Conservation (phyloP, 2,113 vertebrate genomes). For the Tetraodon nigroviridis region DNA sequence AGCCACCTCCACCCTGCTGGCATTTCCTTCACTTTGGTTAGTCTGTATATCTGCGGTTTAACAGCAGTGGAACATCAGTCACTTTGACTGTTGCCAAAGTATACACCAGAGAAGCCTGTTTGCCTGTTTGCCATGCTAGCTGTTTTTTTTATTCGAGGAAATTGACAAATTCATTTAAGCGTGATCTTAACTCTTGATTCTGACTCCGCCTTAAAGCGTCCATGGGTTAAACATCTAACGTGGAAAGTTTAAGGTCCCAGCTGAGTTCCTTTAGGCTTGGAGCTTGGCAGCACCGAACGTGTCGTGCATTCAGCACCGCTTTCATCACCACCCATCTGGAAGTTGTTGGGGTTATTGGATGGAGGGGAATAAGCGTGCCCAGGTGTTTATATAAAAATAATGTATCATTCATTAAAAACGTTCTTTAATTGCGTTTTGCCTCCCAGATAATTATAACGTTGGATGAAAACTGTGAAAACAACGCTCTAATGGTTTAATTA, state of each 20-base stretch:
- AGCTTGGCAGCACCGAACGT: background rate
- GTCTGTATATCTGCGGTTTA: background rate
- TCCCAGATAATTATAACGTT: background rate
- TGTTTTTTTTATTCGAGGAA: too few species aligned
- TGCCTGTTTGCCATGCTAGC: too few species aligned
- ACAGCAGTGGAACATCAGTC: background rate
- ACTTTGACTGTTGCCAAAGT: background rate
- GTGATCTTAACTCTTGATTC: too few species aligned
- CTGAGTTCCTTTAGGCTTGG: background rate
- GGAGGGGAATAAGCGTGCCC: background rate
- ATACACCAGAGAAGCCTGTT: too few species aligned
- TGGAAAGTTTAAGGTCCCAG: background rate
- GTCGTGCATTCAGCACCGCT: background rate
- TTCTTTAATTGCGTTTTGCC: background rate
- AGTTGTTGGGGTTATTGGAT: background rate
- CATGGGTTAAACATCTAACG: background rate
- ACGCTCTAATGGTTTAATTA: slow-evolving; percentile 4
- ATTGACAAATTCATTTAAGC: too few species aligned
- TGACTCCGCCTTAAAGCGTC: too few species aligned
- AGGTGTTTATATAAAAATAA: slow-evolving; percentile 8
- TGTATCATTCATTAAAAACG: background rate
- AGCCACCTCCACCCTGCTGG: background rate
- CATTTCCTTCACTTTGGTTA: background rate
- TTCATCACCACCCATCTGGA: slow-evolving; percentile 3
- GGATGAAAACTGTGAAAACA: slow-evolving; percentile 8